Base-by-base conservation (phyloP, 2,888 invertebrate genomes). In the Harmothoe impar region DNA sequence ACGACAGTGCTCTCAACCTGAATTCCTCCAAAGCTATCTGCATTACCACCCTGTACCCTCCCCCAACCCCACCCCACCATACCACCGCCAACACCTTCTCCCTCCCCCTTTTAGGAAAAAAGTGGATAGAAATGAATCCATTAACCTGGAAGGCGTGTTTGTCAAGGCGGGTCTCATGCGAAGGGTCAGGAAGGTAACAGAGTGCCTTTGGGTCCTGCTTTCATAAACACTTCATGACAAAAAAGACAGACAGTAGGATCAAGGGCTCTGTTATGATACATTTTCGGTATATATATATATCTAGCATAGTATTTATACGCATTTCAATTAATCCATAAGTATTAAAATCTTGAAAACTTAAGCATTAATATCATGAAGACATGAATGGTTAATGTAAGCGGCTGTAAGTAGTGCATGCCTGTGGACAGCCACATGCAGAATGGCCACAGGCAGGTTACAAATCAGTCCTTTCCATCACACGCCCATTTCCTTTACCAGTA, bases 191-290 rank as follows among this genome's bases (percentile, higher is more conserved):
- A 29, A n/a, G 72, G 72, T 29, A 72, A 72, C 29, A 72, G 25
- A 3, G 25, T 20, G 29, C 29, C 29, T n/a, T 72, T 29, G 72
- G 72, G 29, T 5, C 7, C 15, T 29, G 31, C 29, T 72, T 72
- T 72, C 72, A 72, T 29, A 72, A 29, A 72, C 72, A 72, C 31
- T 29, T 72, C 72, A 43, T 43, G 43, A 62, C 62, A 62, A 62
- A 62, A 62, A n/a, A 1, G n/a, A 62, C 3, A 12, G 3, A 62
- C 62, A 5, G n/a, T 3, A 62, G 15, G n/a, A 62, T 5, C 62
- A 62, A 1, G 62, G 15, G 43, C 43, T 43, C 62, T 12, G 20
- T 62, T 62, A 20, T 62, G 3, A 62, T 62, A 62, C 62, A 3
- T 20, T 12, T n/a, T 62, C 7, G 7, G 23, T 20, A 20, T n/a